phyloP scores from a whole-genome alignment of 2,888 invertebrate species.

The Dolichopus griseipennis region DNA sequence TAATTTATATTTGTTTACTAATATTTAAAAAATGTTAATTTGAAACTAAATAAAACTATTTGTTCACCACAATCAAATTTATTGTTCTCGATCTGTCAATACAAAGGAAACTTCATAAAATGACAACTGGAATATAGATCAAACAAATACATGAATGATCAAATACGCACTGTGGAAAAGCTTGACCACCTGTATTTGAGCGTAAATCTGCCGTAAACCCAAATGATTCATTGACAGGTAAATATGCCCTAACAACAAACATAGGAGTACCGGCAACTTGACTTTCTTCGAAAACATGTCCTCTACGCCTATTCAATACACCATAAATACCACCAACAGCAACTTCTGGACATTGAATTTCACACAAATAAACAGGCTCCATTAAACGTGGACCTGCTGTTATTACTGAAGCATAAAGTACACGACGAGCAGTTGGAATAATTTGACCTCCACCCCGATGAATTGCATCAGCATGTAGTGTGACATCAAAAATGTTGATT shows the following conservation, averaged over 20 bases:
- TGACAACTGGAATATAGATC: too few relatives aligned
- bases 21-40: too few relatives aligned
- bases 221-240: constrained; percentile 99
- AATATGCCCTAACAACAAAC: constrained; percentile 96
- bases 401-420: constrained; percentile 89
- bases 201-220: constrained; percentile 98
- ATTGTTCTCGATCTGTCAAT: too few relatives aligned
- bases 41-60: too few relatives aligned
- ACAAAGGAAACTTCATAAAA: too few relatives aligned
- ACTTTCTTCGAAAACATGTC: constrained; percentile 93
- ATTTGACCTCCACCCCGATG: constrained; percentile 99
- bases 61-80: too few relatives aligned
- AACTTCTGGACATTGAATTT: constrained; percentile 96
- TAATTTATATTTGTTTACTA: too few relatives aligned
- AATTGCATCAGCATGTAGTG: constrained; percentile 98
- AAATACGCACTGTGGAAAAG: constrained; percentile 99
- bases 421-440: constrained; percentile 97
- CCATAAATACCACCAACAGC: constrained; percentile 98
- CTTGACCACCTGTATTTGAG: constrained; percentile 96
- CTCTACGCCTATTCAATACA: constrained; percentile 92
- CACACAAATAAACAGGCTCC: constrained; percentile 99
- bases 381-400: constrained; percentile 90
- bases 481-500: constrained; percentile 98
- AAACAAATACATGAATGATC: constrained; percentile 80
- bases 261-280: constrained; percentile 95